Percentiles rank a stretch among this genome's conserved stretches.
These are phyloP conservation scores for Embidobia sp. DNA, from an alignment of 2,888 invertebrate genomes.

Conservation along the genomic window DNA sequence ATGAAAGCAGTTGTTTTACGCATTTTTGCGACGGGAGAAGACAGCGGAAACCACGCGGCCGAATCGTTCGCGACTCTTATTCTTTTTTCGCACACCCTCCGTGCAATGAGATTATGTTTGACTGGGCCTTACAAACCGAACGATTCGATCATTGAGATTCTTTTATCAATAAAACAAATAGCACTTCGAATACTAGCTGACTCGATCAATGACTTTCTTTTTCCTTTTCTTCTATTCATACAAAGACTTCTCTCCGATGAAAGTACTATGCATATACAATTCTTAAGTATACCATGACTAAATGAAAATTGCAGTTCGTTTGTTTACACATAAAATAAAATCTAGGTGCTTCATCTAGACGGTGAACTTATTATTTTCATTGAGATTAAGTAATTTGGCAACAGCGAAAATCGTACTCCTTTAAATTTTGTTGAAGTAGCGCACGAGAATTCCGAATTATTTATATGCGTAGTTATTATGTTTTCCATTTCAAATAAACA, in stretches of 20 bases:
- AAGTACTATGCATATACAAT: slow-evolving; percentile 53
- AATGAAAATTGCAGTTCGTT: slow-evolving; percentile 31
- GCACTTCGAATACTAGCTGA: slow-evolving; percentile 45
- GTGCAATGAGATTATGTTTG: background rate
- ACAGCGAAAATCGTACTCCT: too few species aligned
- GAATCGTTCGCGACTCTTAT: background rate
- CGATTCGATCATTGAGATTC: slow-evolving; percentile 1
- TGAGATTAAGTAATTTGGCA: slow-evolving; percentile 10
- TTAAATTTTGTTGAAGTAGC: too few species aligned
- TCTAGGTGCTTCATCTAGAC: slow-evolving; percentile 4
- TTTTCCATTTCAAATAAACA: slow-evolving; percentile 7
- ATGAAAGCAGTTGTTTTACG: slow-evolving; percentile 23
- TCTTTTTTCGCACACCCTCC: background rate
- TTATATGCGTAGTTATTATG: background rate
- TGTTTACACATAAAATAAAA: slow-evolving; percentile 10
- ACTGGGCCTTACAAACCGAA: too few species aligned
- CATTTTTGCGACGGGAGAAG: slow-evolving; percentile 59
- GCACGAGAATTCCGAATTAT: too few species aligned
- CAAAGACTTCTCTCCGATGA: slow-evolving; percentile 61
- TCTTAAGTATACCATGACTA: slow-evolving; percentile 32
- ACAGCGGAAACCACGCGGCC: background rate
- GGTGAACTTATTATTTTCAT: slow-evolving; percentile 2
- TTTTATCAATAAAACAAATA: slow-evolving; percentile 31
- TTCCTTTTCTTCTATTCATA: slow-evolving; percentile 41
- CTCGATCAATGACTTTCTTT: slow-evolving; percentile 28